Conservation (phyloP, 2,888 invertebrate species). For the Spisula subtruncata region DNA sequence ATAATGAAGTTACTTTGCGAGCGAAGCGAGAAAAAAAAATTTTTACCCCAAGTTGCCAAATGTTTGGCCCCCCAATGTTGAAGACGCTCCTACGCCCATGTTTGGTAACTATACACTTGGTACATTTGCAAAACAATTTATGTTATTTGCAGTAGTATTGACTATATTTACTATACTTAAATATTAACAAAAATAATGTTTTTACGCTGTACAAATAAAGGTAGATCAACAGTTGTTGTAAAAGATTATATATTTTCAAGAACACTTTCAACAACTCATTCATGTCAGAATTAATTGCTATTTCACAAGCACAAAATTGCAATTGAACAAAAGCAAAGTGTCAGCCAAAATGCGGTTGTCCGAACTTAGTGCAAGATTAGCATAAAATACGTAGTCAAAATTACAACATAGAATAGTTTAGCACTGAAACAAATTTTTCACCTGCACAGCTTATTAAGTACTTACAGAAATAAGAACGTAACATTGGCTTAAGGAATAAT, state of each 20-base stretch:
- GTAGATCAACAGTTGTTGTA: constrained; percentile 40
- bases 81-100: too few species aligned
- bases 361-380: neutral
- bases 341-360: neutral
- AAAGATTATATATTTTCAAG: constrained; percentile 33
- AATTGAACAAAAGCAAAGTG: constrained; percentile 19
- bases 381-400: neutral
- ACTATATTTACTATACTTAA: constrained; percentile 17
- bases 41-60: too few species aligned
- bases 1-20: too few species aligned
- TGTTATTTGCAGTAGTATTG: neutral
- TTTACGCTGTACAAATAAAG: neutral
- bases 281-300: constrained; percentile 44
- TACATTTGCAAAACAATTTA: neutral
- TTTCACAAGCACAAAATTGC: constrained; percentile 47
- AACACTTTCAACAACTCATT: constrained; percentile 8
- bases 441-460: neutral
- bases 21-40: too few species aligned
- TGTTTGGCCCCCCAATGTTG: too few species aligned
- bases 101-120: neutral
- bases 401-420: neutral
- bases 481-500: constrained; percentile 16
- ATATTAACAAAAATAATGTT: constrained; percentile 23
- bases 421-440: neutral
- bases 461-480: neutral